Base-by-base conservation (phyloP, 2,888 invertebrate species). In the Dicyrtomina minuta region DNA sequence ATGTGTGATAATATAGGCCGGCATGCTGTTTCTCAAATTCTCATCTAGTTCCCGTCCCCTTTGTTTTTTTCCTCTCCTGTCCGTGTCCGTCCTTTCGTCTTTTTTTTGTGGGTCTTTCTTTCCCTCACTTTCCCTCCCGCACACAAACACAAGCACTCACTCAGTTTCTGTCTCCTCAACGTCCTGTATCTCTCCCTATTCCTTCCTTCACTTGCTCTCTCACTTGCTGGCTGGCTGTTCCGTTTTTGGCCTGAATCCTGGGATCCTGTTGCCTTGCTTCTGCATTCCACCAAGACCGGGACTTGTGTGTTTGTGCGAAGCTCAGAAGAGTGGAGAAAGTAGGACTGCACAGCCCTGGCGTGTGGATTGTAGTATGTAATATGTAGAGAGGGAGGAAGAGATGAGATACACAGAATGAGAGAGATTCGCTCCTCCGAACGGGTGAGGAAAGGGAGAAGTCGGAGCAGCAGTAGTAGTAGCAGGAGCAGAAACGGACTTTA, bases 1-100 rank as follows among this genome's bases (percentile, higher is more conserved):
- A 60, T 60, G 72, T 67, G 70, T 66, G 67, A 70, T 71, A 72
- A 70, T 72, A 69, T 69, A 73, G 72, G 72, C 74, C 75, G 75
- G 75, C 71, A 71, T 73, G 70, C 70, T 43, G 59, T n/a, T 15
- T 55, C 26, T 49, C 44, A 1, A 43, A 17, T 1, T 56, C 41
- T 51, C 24, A 26, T 53, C n/a, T 61, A 43, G 24, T 51, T 15
- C 27, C n/a, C 17, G n/a, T 24, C 15, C 51, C 17, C 26, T 51
- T 2, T 22, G 27, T 39, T 46, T 41, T 26, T 60, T 62, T 51
- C 51, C 70, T 65, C 71, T 60, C 43, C 46, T 12, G 46, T 20
- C 61, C 53, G 49, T 41, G 65, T 20, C 49, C 39, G 58, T 13
- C 26, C 27, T 59, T 60, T 70, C 53, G 26, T 39, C 65, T n/a